Evolutionary conservation across 2,113 vertebrate species (phyloP), one percentile per base, ranked within the genome.

Genomic region (Thymallus thymallus): DNA sequence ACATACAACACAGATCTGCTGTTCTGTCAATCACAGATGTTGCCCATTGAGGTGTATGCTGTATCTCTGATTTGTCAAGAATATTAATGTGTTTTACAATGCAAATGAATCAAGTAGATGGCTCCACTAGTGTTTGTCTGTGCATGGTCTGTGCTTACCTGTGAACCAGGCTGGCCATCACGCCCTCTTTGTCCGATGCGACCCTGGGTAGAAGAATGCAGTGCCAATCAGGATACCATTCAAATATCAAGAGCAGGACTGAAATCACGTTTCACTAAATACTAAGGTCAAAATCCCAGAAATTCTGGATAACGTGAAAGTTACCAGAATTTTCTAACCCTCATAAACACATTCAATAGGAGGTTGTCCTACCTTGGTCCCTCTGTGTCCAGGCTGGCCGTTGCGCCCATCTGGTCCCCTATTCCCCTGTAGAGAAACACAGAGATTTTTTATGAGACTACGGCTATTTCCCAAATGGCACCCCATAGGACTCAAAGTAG

Each of bases 121-220:
- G 12, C 48, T 51, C 48, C 48, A 51, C 48, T 51, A 60, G 56
- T 60, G 56, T 45, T 41, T 41, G 35, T 41, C 35, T 41, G 35
- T 41, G 35, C 35, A 41, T 41, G 35, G 35, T 45, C n/a, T 6
- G 9, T 71, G 14, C 41, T 94, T 88, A 97, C 96, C 32, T 84
- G 84, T 76, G 89, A 74, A 74, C 95, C 95, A 3, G 93, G 94
- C 61, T 87, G 84, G 26, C 96, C 95, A 0, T 80, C 75, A 48
- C 93, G 92, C 10, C 96, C 95, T 46, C 91, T 92, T 77, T 90
- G 92, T 77, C 96, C 95, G 23, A 79, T 74, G 0, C 90, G 92
- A 68, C 96, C 96, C 96, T 97, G 85, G 41, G 70, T 29, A 68
- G 24, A 75, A 23, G 23, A 30, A 4, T 45, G 0, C 9, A 41